Conservation (phyloP, 2,888 invertebrate genomes). For the Aporophyla nigra region DNA sequence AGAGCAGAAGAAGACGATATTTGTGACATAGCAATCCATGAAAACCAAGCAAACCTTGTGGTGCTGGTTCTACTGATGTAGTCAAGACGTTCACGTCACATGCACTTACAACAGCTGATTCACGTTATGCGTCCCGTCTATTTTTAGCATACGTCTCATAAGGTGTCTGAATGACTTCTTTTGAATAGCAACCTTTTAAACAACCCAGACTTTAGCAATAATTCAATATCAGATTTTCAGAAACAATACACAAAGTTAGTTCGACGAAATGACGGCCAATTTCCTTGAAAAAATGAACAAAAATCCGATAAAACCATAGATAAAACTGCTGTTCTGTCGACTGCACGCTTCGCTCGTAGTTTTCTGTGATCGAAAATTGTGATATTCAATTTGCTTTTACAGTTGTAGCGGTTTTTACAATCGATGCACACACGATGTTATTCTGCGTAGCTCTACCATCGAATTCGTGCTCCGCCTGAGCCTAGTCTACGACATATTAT, state of each 20-base stretch:
- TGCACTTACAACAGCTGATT: constrained; percentile 82
- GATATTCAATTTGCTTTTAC: constrained; percentile 49
- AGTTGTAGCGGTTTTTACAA: constrained; percentile 40
- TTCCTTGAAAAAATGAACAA: constrained; percentile 17
- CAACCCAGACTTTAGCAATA: neutral
- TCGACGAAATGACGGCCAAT: constrained; percentile 14
- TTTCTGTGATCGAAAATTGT: constrained; percentile 27
- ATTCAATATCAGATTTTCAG: constrained; percentile 10
- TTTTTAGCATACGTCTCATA: constrained; percentile 80
- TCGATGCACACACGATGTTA: constrained; percentile 46
- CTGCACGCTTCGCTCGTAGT: constrained; percentile 4
- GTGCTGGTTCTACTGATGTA: constrained; percentile 30
- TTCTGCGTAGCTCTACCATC: constrained; percentile 43
- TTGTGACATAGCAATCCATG: neutral
- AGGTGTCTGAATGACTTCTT: constrained; percentile 70
- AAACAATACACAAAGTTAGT: constrained; percentile 4
- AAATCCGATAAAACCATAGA: constrained; percentile 17
- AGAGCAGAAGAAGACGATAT: neutral
- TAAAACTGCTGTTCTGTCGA: constrained; percentile 11
- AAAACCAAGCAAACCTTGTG: constrained; percentile 10
- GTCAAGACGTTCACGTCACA: constrained; percentile 68
- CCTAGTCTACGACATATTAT: constrained; percentile 72
- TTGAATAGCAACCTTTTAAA: constrained; percentile 52
- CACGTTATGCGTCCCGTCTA: constrained; percentile 79
- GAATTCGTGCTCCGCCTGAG: constrained; percentile 40